Evolutionary conservation across 2,888 invertebrate genomes (phyloP).

Genomic region (Lomographa bimaculata): DNA sequence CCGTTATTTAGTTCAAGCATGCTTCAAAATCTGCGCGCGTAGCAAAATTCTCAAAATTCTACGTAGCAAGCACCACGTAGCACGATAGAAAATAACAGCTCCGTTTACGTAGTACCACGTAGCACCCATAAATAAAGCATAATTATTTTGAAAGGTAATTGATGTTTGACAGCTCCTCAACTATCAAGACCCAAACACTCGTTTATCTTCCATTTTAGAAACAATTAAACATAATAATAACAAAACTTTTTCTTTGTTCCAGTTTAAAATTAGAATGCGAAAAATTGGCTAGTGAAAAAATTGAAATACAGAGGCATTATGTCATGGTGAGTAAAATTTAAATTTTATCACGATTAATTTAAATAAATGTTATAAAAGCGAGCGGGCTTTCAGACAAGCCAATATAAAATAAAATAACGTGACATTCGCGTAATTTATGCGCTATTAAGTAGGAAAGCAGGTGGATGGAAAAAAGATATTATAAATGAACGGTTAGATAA

Average conservation of each 20-base stretch:
- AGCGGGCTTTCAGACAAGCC: background rate
- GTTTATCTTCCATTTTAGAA: no score
- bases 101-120: no score
- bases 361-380: constrained; percentile 9
- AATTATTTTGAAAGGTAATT: no score
- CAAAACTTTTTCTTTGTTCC: constrained; percentile 62
- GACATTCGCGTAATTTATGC: constrained; percentile 14
- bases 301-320: constrained; percentile 95
- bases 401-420: constrained; percentile 14
- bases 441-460: constrained; percentile 21
- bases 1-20: no score
- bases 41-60: no score
- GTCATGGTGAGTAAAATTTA: constrained; percentile 89
- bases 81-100: no score
- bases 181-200: no score
- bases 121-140: no score
- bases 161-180: no score
- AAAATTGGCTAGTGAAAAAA: constrained; percentile 94
- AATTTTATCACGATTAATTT: constrained; percentile 14
- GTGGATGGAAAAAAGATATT: constrained; percentile 24
- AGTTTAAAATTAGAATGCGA: constrained; percentile 94
- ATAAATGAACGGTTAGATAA: constrained; percentile 39
- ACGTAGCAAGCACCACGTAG: no score
- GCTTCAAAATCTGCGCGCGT: no score
- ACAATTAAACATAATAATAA: background rate